These are phyloP conservation scores for Egretta garzetta DNA, from an alignment of 2,113 vertebrate genomes.

Conservation along the genomic window DNA sequence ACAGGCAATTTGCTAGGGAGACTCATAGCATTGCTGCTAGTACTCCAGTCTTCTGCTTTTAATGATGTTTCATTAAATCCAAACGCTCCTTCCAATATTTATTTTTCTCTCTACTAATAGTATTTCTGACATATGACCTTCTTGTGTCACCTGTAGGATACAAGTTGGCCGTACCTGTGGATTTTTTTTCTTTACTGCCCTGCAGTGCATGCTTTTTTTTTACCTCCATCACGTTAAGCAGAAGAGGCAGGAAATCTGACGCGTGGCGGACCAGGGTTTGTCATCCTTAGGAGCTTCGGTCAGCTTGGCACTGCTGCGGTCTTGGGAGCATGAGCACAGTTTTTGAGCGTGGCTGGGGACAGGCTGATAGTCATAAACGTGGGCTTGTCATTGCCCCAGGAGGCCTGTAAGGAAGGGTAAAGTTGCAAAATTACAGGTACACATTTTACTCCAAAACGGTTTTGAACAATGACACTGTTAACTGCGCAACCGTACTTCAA, in stretches of 20 bases:
- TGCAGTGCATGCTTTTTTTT: neutral
- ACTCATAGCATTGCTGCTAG: neutral
- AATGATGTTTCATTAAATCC: neutral
- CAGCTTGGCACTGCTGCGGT: neutral
- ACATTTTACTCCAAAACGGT: neutral
- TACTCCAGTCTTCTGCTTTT: neutral
- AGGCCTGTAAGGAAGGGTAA: neutral
- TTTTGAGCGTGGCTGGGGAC: neutral
- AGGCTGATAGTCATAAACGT: neutral
- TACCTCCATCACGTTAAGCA: neutral
- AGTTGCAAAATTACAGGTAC: neutral
- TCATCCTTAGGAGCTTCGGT: neutral
- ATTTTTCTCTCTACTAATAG: neutral
- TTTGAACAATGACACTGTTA: neutral
- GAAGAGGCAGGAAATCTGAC: neutral
- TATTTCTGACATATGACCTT: neutral
- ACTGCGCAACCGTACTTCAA: neutral
- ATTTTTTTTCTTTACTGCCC: neutral
- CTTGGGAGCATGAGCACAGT: neutral
- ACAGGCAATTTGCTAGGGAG: neutral
- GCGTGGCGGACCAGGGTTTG: neutral
- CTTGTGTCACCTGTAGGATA: neutral
- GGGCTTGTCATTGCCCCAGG: neutral
- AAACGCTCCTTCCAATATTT: neutral
- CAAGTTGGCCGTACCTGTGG: neutral